Percentiles rank a stretch among this genome's conserved stretches.
phyloP scores from a whole-genome alignment of 2,888 invertebrate species.

The Gasteruption jaculator region DNA sequence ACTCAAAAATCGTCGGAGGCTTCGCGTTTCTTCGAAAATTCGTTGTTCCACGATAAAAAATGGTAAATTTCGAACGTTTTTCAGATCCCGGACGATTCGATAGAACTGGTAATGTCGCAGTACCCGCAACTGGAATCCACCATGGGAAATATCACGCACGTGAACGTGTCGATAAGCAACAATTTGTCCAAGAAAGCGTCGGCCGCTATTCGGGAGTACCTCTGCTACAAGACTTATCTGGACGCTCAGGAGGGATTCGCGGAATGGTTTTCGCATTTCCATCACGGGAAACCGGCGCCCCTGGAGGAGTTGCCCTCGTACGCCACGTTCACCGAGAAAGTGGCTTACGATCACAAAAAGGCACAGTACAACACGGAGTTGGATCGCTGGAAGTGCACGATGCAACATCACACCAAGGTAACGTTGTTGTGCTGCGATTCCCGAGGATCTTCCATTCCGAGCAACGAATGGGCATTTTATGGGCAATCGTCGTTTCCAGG shows the following conservation, averaged over 20 bases:
- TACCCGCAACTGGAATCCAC: constrained; percentile 50
- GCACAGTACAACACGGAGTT: constrained; percentile 76
- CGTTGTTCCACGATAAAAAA: background rate
- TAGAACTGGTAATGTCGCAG: constrained; percentile 56
- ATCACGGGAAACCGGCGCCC: constrained; percentile 73
- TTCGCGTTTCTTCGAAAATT: no score
- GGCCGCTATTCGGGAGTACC: constrained; percentile 68
- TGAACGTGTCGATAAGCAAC: no score
- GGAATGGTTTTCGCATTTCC: constrained; percentile 82
- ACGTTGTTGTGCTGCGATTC: constrained; percentile 12
- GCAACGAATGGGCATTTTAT: no score
- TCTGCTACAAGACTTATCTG: constrained; percentile 83
- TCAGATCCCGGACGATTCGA: constrained; percentile 62
- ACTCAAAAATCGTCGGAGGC: no score
- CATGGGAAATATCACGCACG: constrained; percentile 43
- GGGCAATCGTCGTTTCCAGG: constrained; percentile 50
- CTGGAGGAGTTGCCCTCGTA: constrained; percentile 59
- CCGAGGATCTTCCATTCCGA: no score
- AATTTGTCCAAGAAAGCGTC: constrained; percentile 52
- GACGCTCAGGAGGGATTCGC: constrained; percentile 84
- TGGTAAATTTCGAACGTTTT: constrained; percentile 17
- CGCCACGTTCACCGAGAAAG: constrained; percentile 79
- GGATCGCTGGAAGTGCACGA: constrained; percentile 69
- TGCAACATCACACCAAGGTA: constrained; percentile 68
- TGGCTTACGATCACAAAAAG: constrained; percentile 80